Base-by-base conservation (phyloP, 2,888 invertebrate species). In the Scaptomyza cyrtandrae region DNA sequence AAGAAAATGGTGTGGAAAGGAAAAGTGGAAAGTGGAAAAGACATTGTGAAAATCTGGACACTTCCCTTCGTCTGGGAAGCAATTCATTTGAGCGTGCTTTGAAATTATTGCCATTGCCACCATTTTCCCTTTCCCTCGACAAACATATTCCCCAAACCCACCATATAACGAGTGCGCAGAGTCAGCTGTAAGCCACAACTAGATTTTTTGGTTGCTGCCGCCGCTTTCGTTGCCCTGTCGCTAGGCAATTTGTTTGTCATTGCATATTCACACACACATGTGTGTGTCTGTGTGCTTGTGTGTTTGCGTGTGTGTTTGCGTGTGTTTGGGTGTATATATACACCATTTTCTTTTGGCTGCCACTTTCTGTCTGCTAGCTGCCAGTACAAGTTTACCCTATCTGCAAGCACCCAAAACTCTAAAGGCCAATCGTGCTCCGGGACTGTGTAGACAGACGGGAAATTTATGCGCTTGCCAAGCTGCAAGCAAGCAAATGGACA, bases 181-280 rank as follows among this genome's bases (percentile, higher is more conserved):
- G 57, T 60, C 49, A 43, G 77, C 68, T 66, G 55, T 41, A 49
- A 75, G 78, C 85, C 87, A 46, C 86, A 87, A 82, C 88, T 87
- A 85, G 83, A 81, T 83, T 87, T 41, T 82, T 87, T 79, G 76
- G 82, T 74, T 84, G 64, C 70, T 81, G 64, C 75, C 55, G 60
- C 58, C 61, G 60, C 60, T 58, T 54, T 46, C 60, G 78, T 75
- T 63, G 58, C 61, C 64, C 54, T 64, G 69, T 64, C 69, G 56
- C 67, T 84, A 71, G 83, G 83, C 86, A 87, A 83, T 83, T 83
- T 83, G 83, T 83, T 87, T 83, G 88, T 79, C 88, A 74, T 85
- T 81, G 79, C 82, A 54, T 54, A 33, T 58, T 61, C 37, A 66
- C 31, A 45, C 14, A 14, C 50, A 43, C 41, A 31, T 19, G 45